Base-by-base conservation (phyloP, 2,113 vertebrate species). In the Puffinus mauretanicus region DNA sequence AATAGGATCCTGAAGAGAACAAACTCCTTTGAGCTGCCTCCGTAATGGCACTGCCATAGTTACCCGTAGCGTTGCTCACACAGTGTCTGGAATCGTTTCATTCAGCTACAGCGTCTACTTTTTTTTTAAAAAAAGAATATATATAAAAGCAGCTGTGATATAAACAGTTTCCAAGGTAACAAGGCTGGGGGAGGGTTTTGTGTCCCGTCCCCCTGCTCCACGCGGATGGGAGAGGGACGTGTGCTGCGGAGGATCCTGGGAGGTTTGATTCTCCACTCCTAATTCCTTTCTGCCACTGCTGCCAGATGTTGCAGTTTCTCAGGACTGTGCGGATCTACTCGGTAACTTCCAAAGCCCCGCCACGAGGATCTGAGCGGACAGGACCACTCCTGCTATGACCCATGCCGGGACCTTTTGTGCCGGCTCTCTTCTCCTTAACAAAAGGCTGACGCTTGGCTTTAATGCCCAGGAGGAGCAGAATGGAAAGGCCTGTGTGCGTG, bases 221-320 rank as follows among this genome's bases (percentile, higher is more conserved):
- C 88, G 79, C 83, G 89, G 98, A 96, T 93, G 91, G 98, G 97
- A 97, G 95, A 97, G 83, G 80, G 90, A 61, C 91, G 92, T 91
- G 71, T 73, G 88, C 96, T 97, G 98, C 88, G 69, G 96, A 94
- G 98, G 51, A 97, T 98, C 98, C 95, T 96, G 98, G 98, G 98
- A 98, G 97, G 87, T 96, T 97, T 96, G 95, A 94, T 98, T 97
- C 96, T 96, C 77, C 72, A 93, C 93, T 97, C 96, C 96, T 75
- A 92, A 94, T 96, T 97, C 94, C 96, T 98, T 97, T 97, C 97
- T 67, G 95, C 96, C 94, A 94, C 96, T 92, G 93, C 97, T 97
- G 98, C 98, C 99, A 99, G 99, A 99, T 98, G 98, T 98, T 98
- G 94, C 97, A 88, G 95, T 87, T 94, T 95, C 95, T 97, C 95